Evolutionary conservation across 1,140 invertebrate species (phyloP).

Genomic region (Meloidogyne chitwoodi): DNA sequence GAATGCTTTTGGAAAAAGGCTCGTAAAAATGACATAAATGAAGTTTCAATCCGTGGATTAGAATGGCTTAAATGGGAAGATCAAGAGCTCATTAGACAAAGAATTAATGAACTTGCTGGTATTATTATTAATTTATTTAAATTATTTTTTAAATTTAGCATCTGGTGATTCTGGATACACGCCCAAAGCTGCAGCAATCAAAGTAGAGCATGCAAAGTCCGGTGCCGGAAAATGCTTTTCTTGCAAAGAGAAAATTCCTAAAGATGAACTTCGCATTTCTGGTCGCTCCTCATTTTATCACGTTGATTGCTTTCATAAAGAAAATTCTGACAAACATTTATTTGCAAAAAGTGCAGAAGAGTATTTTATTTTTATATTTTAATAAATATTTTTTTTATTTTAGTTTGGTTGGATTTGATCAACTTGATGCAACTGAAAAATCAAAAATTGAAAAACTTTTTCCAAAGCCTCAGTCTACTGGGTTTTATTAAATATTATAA

Average conservation of each 20-base stretch:
- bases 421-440: slow-evolving; percentile 73
- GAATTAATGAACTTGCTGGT: slow-evolving; percentile 38
- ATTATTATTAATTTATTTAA: background rate
- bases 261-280: slow-evolving; percentile 45
- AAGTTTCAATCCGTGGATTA: slow-evolving; percentile 49
- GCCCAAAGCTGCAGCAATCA: slow-evolving; percentile 18
- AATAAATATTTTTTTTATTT: slow-evolving; percentile 15
- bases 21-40: slow-evolving; percentile 40
- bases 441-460: slow-evolving; percentile 69
- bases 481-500: background rate
- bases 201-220: slow-evolving; percentile 61
- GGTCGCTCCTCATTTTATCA: slow-evolving; percentile 41
- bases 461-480: slow-evolving; percentile 64
- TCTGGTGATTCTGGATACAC: slow-evolving; percentile 22
- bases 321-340: background rate
- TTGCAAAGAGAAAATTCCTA: slow-evolving; percentile 71
- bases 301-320: slow-evolving; percentile 34
- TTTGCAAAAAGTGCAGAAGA: slow-evolving; percentile 26
- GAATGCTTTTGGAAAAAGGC: slow-evolving; percentile 72
- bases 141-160: background rate
- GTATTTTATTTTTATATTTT: slow-evolving; percentile 13
- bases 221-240: slow-evolving; percentile 71
- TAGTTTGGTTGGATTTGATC: slow-evolving; percentile 72
- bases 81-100: slow-evolving; percentile 41
- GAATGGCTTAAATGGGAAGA: slow-evolving; percentile 51